phyloP scores from a whole-genome alignment of 2,113 vertebrate genomes.

The Corydoras sp. region DNA sequence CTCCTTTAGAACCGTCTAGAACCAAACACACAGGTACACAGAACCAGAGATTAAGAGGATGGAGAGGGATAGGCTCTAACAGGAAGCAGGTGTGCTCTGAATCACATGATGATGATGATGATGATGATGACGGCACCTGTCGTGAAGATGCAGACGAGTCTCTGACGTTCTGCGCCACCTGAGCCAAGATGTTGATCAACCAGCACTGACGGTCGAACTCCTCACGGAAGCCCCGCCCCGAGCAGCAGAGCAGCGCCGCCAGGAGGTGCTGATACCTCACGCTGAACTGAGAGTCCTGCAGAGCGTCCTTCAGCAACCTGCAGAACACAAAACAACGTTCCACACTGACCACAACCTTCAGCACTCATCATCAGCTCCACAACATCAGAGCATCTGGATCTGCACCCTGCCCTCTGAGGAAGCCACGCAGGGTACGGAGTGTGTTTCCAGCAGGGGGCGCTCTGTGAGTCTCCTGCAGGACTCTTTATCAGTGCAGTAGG shows the following conservation, averaged over 20 bases:
- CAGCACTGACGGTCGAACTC: constrained; percentile 91
- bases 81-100: background rate
- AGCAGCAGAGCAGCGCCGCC: constrained; percentile 89
- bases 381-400: no score
- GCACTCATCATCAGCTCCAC: no score
- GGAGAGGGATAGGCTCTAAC: no score
- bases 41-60: no score
- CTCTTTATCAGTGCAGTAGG: no score
- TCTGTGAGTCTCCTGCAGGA: background rate
- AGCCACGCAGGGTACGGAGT: no score
- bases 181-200: constrained; percentile 79
- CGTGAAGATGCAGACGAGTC: constrained; percentile 75
- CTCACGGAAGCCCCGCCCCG: constrained; percentile 80
- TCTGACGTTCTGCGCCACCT: constrained; percentile 81
- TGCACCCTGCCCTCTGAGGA: no score
- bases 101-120: background rate
- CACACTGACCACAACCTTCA: no score
- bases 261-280: constrained; percentile 92
- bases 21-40: background rate
- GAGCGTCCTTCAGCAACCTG: constrained; percentile 90
- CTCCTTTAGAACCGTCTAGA: constrained; percentile 71
- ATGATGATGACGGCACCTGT: constrained; percentile 62
- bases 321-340: no score
- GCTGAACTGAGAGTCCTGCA: constrained; percentile 96
- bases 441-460: background rate